Conservation (phyloP, 1,140 invertebrate genomes). For the Drosophila sucinea region DNA sequence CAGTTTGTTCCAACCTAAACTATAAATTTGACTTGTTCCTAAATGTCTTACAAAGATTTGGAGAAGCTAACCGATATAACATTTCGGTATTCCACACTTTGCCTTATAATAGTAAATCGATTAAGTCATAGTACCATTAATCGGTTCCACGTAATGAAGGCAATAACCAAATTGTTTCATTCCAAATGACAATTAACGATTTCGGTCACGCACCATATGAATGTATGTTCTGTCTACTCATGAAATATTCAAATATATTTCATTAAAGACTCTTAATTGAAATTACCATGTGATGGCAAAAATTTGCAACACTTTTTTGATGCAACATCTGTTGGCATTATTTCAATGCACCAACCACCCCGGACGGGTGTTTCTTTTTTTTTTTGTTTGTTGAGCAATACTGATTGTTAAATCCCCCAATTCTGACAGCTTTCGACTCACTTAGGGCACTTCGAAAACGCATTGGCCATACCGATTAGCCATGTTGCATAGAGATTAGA, state of each 20-base stretch:
- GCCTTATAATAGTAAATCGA: background rate
- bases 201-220: background rate
- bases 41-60: no score
- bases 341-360: background rate
- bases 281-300: conserved; percentile 8
- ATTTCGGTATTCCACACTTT: background rate
- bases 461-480: conserved; percentile 2
- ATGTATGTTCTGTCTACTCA: background rate
- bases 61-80: no score
- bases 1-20: no score
- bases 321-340: conserved; percentile 2
- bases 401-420: background rate
- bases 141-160: background rate
- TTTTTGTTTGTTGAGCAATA: no score
- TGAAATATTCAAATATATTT: conserved; percentile 6
- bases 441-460: conserved; percentile 15
- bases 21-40: background rate
- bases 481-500: conserved; percentile 34
- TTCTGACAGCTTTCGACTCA: background rate
- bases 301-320: background rate
- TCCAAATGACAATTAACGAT: background rate
- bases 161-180: background rate
- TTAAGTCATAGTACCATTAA: background rate
- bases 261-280: background rate
- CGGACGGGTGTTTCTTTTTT: background rate